phyloP scores from a whole-genome alignment of 2,888 invertebrate genomes.

The Malacosoma neustria region DNA sequence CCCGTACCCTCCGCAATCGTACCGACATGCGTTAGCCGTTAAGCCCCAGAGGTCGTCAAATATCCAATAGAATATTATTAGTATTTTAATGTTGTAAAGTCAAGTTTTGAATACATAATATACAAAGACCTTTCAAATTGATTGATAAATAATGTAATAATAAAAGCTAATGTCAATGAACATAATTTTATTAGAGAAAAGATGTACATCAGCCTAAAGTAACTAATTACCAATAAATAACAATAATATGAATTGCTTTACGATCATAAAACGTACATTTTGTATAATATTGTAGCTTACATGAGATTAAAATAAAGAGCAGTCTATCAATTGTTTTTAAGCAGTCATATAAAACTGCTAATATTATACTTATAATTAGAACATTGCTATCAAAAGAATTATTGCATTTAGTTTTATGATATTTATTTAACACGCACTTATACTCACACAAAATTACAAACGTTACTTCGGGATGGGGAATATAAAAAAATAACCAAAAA shows the following conservation, averaged over 20 bases:
- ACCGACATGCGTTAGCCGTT: too few relatives aligned
- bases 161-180: too few relatives aligned
- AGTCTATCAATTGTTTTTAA: conserved; percentile 19
- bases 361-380: conserved; percentile 15
- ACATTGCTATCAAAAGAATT: conserved; percentile 13
- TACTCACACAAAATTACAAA: conserved; percentile 6
- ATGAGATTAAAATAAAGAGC: conserved; percentile 12
- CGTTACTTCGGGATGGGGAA: too few relatives aligned
- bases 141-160: too few relatives aligned
- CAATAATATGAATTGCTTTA: conserved; percentile 38
- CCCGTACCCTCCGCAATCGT: too few relatives aligned
- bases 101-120: too few relatives aligned
- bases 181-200: conserved; percentile 64
- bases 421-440: too few relatives aligned
- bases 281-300: conserved; percentile 9
- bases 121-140: too few relatives aligned
- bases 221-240: conserved; percentile 67
- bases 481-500: too few relatives aligned
- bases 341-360: conserved; percentile 16
- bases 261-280: conserved; percentile 25
- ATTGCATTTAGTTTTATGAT: conserved; percentile 20
- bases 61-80: too few relatives aligned
- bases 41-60: too few relatives aligned
- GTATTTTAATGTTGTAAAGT: too few relatives aligned
- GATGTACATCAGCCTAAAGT: conserved; percentile 50